A percentile compares a stretch with the other conserved stretches of the same genome.
phyloP scores from a whole-genome alignment of 2,888 invertebrate genomes.

The Hydropsyche betteni region DNA sequence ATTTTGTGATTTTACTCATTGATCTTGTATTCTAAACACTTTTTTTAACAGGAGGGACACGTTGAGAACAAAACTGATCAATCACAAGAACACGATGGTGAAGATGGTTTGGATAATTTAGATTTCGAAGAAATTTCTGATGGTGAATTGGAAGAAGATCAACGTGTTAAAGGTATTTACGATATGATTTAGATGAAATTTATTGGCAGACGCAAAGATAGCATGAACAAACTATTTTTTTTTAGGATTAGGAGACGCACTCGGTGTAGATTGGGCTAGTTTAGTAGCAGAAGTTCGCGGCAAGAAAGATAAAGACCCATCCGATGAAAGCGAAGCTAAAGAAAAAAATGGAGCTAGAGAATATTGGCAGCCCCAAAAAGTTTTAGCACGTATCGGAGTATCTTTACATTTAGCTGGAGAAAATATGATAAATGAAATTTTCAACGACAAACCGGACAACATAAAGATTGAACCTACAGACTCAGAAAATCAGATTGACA shows the following conservation, averaged over 20 bases:
- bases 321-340: constrained; percentile 57
- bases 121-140: constrained; percentile 93
- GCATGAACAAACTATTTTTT: not conserved
- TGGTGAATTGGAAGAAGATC: constrained; percentile 87
- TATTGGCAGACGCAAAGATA: not conserved
- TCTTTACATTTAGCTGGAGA: constrained; percentile 81
- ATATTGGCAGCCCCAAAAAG: constrained; percentile 82
- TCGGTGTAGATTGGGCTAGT: constrained; percentile 96
- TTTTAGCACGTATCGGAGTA: constrained; percentile 82
- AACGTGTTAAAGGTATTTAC: constrained; percentile 66
- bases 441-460: constrained; percentile 56
- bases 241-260: constrained; percentile 83
- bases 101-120: constrained; percentile 76
- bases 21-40: not conserved
- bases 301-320: constrained; percentile 62
- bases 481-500: constrained; percentile 55
- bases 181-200: not conserved
- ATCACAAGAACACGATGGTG: constrained; percentile 68
- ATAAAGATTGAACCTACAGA: constrained; percentile 56
- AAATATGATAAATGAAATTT: constrained; percentile 59
- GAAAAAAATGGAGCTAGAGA: constrained; percentile 71
- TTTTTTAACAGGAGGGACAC: constrained; percentile 6
- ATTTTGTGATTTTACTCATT: not conserved
- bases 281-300: constrained; percentile 80
- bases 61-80: constrained; percentile 44